Evolutionary conservation across 2,113 vertebrate species (phyloP).

Genomic region (Zosterops lateralis): DNA sequence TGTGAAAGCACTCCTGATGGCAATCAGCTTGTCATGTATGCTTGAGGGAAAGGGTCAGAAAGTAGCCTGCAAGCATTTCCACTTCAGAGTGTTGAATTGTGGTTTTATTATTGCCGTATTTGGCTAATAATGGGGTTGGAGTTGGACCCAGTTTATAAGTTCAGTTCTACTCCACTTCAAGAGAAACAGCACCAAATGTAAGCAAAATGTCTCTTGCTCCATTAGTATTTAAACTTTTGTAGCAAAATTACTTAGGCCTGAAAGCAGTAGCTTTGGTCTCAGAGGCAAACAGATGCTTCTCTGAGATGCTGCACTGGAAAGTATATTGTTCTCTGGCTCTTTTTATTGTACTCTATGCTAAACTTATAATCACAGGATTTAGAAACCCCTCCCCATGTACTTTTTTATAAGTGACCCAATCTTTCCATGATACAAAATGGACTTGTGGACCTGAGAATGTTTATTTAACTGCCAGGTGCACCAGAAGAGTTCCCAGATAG

Average conservation of each 20-base stretch:
- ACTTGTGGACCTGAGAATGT: background rate
- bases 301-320: background rate
- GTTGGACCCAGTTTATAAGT: background rate
- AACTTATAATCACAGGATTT: background rate
- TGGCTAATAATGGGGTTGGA: background rate
- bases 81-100: background rate
- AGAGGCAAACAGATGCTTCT: background rate
- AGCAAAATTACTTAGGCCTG: background rate
- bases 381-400: background rate
- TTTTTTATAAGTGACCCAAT: background rate
- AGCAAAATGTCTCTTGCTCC: background rate
- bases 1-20: background rate
- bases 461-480: background rate
- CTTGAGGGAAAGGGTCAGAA: background rate
- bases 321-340: background rate
- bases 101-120: background rate
- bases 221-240: background rate
- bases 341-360: background rate
- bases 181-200: background rate
- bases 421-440: background rate
- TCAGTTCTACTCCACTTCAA: background rate
- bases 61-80: background rate
- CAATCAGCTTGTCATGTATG: background rate
- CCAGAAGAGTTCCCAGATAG: background rate
- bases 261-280: background rate